A percentile compares a stretch with the other conserved stretches of the same genome.
Evolutionary conservation across 2,888 invertebrate genomes (phyloP).

Genomic region (Agrochola litura): DNA sequence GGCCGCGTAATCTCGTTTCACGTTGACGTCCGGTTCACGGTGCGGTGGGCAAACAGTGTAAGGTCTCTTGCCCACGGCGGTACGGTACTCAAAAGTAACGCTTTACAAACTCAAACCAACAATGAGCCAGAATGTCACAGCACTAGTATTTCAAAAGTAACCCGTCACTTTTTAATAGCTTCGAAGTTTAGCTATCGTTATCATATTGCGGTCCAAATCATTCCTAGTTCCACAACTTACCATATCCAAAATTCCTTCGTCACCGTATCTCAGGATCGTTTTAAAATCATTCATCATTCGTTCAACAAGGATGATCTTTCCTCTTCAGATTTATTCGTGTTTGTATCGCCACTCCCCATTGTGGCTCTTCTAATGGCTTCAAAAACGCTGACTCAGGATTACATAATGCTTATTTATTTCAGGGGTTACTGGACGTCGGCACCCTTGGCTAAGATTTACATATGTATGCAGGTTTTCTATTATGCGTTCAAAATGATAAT

Average conservation of each 20-base stretch:
- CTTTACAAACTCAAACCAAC: too few relatives aligned
- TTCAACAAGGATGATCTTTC: conserved; percentile 75
- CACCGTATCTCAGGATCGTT: conserved; percentile 74
- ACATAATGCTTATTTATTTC: conserved; percentile 62
- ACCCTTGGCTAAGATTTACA: conserved; percentile 59
- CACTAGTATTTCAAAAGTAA: too few relatives aligned
- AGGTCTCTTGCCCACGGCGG: too few relatives aligned
- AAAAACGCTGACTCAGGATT: conserved; percentile 72
- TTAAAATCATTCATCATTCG: conserved; percentile 87
- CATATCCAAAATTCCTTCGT: conserved; percentile 37
- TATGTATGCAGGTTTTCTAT: conserved; percentile 47
- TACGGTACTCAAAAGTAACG: too few relatives aligned
- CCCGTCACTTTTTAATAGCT: too few relatives aligned
- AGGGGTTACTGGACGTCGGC: conserved; percentile 51
- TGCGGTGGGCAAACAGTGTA: too few relatives aligned
- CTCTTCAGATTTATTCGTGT: conserved; percentile 81
- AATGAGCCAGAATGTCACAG: too few relatives aligned
- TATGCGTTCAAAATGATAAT: conserved; percentile 60
- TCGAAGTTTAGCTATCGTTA: too few relatives aligned
- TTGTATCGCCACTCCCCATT: conserved; percentile 78
- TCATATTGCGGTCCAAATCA: background rate
- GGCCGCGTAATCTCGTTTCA: too few relatives aligned
- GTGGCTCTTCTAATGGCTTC: conserved; percentile 79
- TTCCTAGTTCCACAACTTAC: conserved; percentile 4
- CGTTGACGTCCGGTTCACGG: too few relatives aligned